These are phyloP conservation scores for Cynopterus sphinx DNA, from an alignment of 2,797 vertebrate genomes.

Conservation along the genomic window DNA sequence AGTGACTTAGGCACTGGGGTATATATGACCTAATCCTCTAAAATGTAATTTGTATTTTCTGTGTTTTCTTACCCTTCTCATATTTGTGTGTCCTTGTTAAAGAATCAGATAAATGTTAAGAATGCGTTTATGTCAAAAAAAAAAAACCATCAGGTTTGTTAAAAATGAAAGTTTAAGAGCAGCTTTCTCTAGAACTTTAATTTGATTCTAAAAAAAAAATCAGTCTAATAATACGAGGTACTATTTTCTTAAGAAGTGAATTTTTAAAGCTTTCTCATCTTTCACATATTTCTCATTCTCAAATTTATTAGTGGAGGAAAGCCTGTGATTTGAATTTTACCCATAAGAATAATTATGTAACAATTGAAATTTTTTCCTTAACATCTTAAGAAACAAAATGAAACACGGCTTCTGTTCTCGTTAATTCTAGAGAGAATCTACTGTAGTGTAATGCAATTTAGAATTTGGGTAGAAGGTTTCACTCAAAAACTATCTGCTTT, in stretches of 20 bases:
- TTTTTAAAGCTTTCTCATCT: not conserved
- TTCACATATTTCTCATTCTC: not conserved
- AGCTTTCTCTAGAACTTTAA: constrained; percentile 9
- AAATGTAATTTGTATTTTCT: constrained; percentile 7
- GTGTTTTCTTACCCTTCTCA: not conserved
- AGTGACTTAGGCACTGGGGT: not conserved
- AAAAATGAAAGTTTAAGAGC: constrained; percentile 23
- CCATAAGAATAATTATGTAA: constrained; percentile 31
- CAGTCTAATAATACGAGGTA: not conserved
- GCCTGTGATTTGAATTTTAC: constrained; percentile 22
- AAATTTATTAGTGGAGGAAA: constrained; percentile 56
- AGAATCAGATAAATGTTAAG: not conserved
- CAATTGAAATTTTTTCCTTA: constrained; percentile 25
- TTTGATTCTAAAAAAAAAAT: not conserved
- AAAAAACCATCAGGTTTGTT: not conserved
- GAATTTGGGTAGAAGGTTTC: constrained; percentile 17
- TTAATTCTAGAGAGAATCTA: not conserved
- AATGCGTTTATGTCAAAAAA: not conserved
- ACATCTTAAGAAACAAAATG: constrained; percentile 32
- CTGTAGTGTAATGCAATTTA: constrained; percentile 7
- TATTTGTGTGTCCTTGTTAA: not conserved
- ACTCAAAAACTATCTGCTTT: not conserved
- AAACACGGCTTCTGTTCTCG: constrained; percentile 12
- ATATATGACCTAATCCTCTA: not conserved
- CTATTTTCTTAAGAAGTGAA: not conserved